A percentile compares a stretch with the other conserved stretches of the same genome.
Conservation (phyloP, 2,113 vertebrate genomes). For the Lota lota region DNA sequence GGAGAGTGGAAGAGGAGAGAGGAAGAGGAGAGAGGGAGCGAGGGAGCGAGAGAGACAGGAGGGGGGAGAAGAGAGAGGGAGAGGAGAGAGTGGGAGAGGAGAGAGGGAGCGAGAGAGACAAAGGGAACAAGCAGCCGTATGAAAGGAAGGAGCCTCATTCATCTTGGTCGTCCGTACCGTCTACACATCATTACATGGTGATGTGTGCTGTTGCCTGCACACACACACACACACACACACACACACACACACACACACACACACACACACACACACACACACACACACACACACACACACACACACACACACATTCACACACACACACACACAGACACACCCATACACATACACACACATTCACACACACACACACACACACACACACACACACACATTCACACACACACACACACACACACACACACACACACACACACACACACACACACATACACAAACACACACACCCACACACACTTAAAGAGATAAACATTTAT, state of each 20-base stretch:
- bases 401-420: too few relatives aligned
- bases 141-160: conserved; percentile 47
- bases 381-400: too few relatives aligned
- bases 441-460: too few relatives aligned
- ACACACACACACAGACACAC: too few relatives aligned
- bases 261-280: not conserved
- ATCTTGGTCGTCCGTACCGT: conserved; percentile 59
- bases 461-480: too few relatives aligned
- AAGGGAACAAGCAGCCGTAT: conserved; percentile 34
- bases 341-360: too few relatives aligned
- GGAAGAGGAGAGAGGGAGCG: not conserved
- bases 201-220: conserved; percentile 39
- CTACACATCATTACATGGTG: conserved; percentile 62
- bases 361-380: too few relatives aligned
- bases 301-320: too few relatives aligned
- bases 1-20: too few relatives aligned
- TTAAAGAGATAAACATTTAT: too few relatives aligned
- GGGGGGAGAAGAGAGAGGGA: not conserved
- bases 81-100: not conserved
- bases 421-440: too few relatives aligned
- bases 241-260: not conserved
- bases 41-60: too few relatives aligned
- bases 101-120: not conserved
- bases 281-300: not conserved
- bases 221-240: not conserved